Evolutionary conservation across 1,140 invertebrate genomes (phyloP).

Genomic region (Pissodes strobi): DNA sequence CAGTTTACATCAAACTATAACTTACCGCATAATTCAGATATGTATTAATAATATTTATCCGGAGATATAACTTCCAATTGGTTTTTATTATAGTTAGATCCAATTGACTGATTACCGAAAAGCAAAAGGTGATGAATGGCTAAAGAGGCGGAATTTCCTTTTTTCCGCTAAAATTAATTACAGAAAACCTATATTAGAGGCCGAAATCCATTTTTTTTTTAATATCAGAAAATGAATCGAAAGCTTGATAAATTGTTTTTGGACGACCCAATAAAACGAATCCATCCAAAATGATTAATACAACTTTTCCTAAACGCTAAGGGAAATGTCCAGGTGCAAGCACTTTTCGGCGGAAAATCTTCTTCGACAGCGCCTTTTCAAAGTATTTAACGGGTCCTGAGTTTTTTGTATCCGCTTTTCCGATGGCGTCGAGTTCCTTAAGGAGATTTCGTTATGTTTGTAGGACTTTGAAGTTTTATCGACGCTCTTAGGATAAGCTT

Average conservation of each 20-base stretch:
- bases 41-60: too few species aligned
- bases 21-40: too few species aligned
- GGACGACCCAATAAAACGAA: constrained; percentile 5
- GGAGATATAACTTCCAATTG: too few species aligned
- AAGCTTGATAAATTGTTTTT: constrained; percentile 5
- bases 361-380: constrained; percentile 11
- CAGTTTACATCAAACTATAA: too few species aligned
- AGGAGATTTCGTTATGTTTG: constrained; percentile 8
- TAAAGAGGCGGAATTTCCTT: too few species aligned
- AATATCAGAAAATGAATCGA: constrained; percentile 1
- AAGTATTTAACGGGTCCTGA: constrained; percentile 5
- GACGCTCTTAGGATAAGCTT: not conserved
- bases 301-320: not conserved
- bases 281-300: constrained; percentile 10
- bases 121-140: too few species aligned
- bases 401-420: constrained; percentile 1
- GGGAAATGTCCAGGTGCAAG: constrained; percentile 11
- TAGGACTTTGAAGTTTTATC: constrained; percentile 12
- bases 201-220: constrained; percentile 2
- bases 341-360: constrained; percentile 9
- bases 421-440: constrained; percentile 8
- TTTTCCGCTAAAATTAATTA: too few species aligned
- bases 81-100: too few species aligned
- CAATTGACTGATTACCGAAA: too few species aligned
- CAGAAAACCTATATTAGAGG: not conserved